Conservation (phyloP, 2,797 vertebrate species). For the Siniperca scherzeri region DNA sequence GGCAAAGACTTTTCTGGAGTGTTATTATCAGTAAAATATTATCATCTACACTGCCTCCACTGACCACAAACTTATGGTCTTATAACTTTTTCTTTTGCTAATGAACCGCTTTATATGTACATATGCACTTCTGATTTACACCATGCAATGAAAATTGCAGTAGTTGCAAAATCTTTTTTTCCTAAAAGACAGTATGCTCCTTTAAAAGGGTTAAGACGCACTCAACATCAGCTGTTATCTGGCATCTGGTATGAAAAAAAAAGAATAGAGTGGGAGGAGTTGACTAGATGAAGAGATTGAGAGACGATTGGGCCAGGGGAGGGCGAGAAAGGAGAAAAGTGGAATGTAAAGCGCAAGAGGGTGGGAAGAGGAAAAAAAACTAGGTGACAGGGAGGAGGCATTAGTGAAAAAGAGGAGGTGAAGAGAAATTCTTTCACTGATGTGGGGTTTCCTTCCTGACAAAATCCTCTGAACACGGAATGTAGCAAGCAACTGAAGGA, state of each 20-base stretch:
- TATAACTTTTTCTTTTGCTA: background rate
- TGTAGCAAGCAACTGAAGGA: conserved; percentile 30
- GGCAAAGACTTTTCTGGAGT: background rate
- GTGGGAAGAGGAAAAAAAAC: conserved; percentile 31
- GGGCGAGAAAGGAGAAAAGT: conserved; percentile 16
- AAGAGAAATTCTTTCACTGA: conserved; percentile 49
- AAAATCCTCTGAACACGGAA: conserved; percentile 58
- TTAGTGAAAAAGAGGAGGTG: conserved; percentile 30
- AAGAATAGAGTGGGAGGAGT: conserved; percentile 22
- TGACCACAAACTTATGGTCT: conserved; percentile 12
- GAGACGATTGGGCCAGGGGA: background rate
- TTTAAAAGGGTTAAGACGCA: conserved; percentile 37
- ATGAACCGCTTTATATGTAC: background rate
- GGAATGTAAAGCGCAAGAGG: conserved; percentile 30
- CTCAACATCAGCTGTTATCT: conserved; percentile 40
- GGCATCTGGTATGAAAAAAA: conserved; percentile 6
- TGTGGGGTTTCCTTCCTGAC: conserved; percentile 54
- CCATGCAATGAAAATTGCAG: background rate
- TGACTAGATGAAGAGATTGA: background rate
- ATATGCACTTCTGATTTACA: conserved; percentile 1
- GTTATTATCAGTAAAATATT: background rate
- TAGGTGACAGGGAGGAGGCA: conserved; percentile 55
- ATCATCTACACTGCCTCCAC: background rate
- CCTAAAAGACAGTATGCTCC: background rate
- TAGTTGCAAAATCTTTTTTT: background rate